Evolutionary conservation across 2,888 invertebrate species (phyloP).

Genomic region (Hydraecia micacea): DNA sequence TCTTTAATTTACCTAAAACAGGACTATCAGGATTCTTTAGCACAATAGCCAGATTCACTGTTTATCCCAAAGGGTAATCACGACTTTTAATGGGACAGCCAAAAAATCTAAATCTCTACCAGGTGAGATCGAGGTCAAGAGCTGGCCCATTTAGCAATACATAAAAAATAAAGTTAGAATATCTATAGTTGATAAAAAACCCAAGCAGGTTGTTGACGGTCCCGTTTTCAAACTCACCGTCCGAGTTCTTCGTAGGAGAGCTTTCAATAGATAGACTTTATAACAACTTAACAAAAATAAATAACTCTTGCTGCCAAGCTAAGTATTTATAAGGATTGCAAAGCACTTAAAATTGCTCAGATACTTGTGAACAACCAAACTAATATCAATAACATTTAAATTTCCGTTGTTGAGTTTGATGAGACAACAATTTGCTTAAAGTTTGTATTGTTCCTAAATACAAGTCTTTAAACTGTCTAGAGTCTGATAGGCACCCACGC

Average conservation of each 20-base stretch:
- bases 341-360: background rate
- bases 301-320: background rate
- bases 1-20: background rate
- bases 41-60: background rate
- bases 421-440: background rate
- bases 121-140: too few species aligned
- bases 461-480: background rate
- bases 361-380: background rate
- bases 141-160: background rate
- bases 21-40: background rate
- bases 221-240: background rate
- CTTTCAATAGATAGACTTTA: slow-evolving; percentile 9
- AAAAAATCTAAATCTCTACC: too few species aligned
- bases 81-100: background rate
- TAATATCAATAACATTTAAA: background rate
- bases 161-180: background rate
- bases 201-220: background rate
- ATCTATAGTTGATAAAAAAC: background rate
- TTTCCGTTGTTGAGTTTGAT: background rate
- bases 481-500: background rate
- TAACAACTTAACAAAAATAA: background rate
- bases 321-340: background rate
- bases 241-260: background rate
- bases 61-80: background rate
- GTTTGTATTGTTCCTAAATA: slow-evolving; percentile 5